Conservation (phyloP, 2,888 invertebrate species). For the Synergus gifuensis region DNA sequence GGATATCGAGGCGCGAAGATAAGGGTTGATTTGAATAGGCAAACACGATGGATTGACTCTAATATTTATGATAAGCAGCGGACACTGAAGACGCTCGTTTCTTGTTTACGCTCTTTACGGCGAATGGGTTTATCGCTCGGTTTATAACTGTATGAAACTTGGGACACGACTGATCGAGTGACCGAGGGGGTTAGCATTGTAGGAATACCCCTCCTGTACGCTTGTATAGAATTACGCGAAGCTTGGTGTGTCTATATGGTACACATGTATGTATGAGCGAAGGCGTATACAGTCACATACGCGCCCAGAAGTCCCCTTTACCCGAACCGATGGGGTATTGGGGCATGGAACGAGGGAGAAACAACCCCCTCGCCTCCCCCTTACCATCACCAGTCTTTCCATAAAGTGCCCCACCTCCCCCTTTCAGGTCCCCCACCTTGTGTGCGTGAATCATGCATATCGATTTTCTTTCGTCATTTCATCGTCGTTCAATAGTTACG, state of each 20-base stretch:
- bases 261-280: constrained; percentile 49
- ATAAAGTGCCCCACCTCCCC: constrained; percentile 55
- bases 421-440: constrained; percentile 57
- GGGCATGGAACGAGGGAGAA: constrained; percentile 64
- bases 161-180: constrained; percentile 77
- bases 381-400: constrained; percentile 54
- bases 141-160: constrained; percentile 70
- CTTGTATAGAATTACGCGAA: constrained; percentile 73
- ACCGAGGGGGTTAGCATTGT: constrained; percentile 76
- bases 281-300: constrained; percentile 38
- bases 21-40: constrained; percentile 34
- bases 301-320: constrained; percentile 57
- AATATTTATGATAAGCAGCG: neutral
- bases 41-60: neutral
- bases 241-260: constrained; percentile 46
- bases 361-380: constrained; percentile 56
- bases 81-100: neutral
- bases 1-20: constrained; percentile 30
- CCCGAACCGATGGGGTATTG: constrained; percentile 58
- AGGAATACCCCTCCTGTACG: constrained; percentile 73
- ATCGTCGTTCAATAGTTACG: constrained; percentile 44
- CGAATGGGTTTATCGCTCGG: constrained; percentile 56
- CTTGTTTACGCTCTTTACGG: constrained; percentile 7
- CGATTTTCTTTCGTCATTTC: constrained; percentile 73
- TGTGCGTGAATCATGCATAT: constrained; percentile 77